Base-by-base conservation (phyloP, 2,113 vertebrate species). In the human (Homo sapiens) region DNA sequence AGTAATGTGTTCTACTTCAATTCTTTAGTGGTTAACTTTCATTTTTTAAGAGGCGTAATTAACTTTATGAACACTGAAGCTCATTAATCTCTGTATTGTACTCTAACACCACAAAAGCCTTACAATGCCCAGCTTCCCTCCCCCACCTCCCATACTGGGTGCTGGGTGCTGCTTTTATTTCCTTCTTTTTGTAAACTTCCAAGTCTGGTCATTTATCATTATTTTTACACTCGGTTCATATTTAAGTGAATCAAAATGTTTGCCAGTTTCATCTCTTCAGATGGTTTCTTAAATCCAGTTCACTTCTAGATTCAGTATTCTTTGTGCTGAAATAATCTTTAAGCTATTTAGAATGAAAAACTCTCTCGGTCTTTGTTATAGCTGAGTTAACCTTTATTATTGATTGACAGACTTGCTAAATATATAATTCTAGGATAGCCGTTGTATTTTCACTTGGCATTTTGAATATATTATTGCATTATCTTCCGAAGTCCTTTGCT, bases 381-480 rank as follows among this genome's bases (percentile, higher is more conserved):
- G 45, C 48, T 32, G 57, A 84, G 25, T 88, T 92, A 83, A 87
- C 85, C 43, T 38, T 96, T 90, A 35, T 43, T 94, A 48, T 76
- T 75, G 70, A 93, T 91, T 85, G 94, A 83, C 3, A 89, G 70
- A n/a, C 27, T 95, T 84, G n/a, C 76, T 94, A 94, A 94, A 43
- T 70, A 55, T n/a, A 22, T 93, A 93, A 90, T 94, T 94, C 30
- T 83, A 96, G 85, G 45, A 61, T 96, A 68, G 27, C 38, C 75
- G 92, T 73, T 81, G 18, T 90, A 32, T 93, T 93, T 97, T 90
- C 55, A 70, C 32, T 81, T 64, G 92, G 79, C 79, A n/a, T 73
- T 68, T 81, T 43, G 81, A 94, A 22, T 52, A 10, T 87, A 75
- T 92, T 52, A 64, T 92, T 92, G 76, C 22, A 84, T 64, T 97